Evolutionary conservation across 2,797 vertebrate species (phyloP), one percentile per base, ranked within the genome.

Genomic region (Silurus aristotelis): DNA sequence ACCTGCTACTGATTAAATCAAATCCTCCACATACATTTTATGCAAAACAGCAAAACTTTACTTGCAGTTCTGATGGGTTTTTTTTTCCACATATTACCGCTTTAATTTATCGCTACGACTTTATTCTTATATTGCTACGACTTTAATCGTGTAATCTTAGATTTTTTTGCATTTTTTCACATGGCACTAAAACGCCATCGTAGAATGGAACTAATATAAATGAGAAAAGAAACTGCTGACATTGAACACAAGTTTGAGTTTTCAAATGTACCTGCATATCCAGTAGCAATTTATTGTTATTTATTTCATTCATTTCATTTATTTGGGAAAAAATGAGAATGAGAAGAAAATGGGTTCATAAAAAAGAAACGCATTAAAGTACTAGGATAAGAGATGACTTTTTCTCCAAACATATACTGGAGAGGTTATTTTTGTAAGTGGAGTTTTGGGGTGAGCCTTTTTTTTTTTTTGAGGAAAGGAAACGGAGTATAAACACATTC

Each of bases 361-460:
- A 71, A 83, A 76, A 86, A 86, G 88, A 89, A 79, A 87, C 80
- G 85, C 83, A 84, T 87, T 76, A 48, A 71, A 76, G 72, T 27
- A 72, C 78, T 77, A 79, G 55, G 77, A 88, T 80, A 82, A 85
- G 83, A 88, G 80, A 88, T 86, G 83, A 84, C 80, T 77, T 70
- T 87, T 87, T 88, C 66, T 71, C 64, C 83, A 89, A 87, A 87
- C 88, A 87, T 83, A 88, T 64, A 85, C 85, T 46, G 43, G 60
- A 79, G 1, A 61, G 86, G 87, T 91, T 88, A 87, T 91, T 89
- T 90, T 87, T 88, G 46, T 83, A 79, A 85, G 88, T 75, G 55
- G 76, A 31, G 85, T 84, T 83, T 71, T 84, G 77, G 85, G 86
- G 87, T 14, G 56, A 6, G 48, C 8, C 38, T 4, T 38, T 38